phyloP scores from a whole-genome alignment of 2,797 vertebrate genomes.

The Urocyon cinereoargenteus region DNA sequence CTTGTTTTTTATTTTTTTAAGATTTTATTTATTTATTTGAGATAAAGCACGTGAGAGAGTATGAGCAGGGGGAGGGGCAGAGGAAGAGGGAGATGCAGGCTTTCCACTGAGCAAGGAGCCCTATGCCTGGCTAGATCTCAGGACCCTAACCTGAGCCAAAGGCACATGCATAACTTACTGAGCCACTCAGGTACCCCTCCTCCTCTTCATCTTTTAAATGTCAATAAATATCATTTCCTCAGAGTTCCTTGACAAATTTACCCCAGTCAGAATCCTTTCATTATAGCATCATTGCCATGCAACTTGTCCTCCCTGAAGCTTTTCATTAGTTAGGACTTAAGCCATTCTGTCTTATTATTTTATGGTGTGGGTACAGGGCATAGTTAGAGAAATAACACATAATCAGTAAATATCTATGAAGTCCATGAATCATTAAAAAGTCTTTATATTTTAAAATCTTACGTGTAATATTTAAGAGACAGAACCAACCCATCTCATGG shows the following conservation, averaged over 20 bases:
- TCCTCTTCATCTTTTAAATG: not conserved
- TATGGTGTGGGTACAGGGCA: not conserved
- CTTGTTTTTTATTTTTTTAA: too few relatives aligned
- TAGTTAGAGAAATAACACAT: not conserved
- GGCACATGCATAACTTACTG: too few relatives aligned
- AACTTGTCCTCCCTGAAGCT: not conserved
- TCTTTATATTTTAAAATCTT: not conserved
- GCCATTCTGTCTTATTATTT: not conserved
- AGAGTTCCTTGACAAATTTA: not conserved
- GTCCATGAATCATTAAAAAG: not conserved
- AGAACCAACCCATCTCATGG: not conserved
- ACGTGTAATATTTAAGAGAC: not conserved
- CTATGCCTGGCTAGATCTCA: too few relatives aligned
- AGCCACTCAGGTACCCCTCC: too few relatives aligned
- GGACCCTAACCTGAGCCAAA: too few relatives aligned
- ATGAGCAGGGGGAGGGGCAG: too few relatives aligned
- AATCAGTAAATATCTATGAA: not conserved
- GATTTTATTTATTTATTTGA: too few relatives aligned
- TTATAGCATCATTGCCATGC: not conserved
- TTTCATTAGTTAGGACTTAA: not conserved
- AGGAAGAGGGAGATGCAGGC: too few relatives aligned
- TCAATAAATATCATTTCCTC: not conserved
- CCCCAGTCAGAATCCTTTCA: not conserved
- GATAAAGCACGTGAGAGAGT: too few relatives aligned
- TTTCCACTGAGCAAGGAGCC: too few relatives aligned